Evolutionary conservation across 2,113 vertebrate species (phyloP).

Genomic region (Dasyprocta punctata): DNA sequence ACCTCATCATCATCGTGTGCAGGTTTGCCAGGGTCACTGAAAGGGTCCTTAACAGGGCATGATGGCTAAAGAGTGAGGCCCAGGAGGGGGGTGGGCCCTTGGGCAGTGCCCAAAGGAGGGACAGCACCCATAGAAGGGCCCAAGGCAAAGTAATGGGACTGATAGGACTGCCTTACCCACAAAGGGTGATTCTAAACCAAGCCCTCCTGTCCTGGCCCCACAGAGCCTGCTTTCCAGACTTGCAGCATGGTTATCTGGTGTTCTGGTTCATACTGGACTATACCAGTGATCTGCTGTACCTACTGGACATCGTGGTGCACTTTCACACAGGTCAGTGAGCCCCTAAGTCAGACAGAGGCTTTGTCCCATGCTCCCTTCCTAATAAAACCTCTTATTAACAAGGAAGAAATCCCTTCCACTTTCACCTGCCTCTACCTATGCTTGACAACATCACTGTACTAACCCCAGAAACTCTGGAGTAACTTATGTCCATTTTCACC

Average conservation of each 20-base stretch:
- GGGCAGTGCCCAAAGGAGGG: not conserved
- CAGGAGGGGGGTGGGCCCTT: not conserved
- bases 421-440: not conserved
- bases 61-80: fast-evolving
- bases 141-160: not conserved
- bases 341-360: not conserved
- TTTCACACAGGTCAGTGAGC: constrained; percentile 89
- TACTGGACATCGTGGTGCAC: constrained; percentile 88
- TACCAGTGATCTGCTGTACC: constrained; percentile 90
- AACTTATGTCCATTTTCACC: not conserved
- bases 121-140: not conserved
- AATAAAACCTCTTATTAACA: not conserved
- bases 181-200: not conserved
- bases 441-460: not conserved
- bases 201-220: not conserved
- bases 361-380: not conserved
- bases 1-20: constrained; percentile 92
- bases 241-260: constrained; percentile 85
- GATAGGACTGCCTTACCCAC: not conserved
- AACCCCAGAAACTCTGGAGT: not conserved
- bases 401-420: not conserved
- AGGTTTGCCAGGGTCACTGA: constrained; percentile 84
- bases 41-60: fast-evolving
- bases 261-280: constrained; percentile 93
- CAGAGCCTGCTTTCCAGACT: constrained; percentile 91